These are phyloP conservation scores for Notocelia uddmanniana DNA, from an alignment of 2,888 invertebrate genomes.

Conservation along the genomic window DNA sequence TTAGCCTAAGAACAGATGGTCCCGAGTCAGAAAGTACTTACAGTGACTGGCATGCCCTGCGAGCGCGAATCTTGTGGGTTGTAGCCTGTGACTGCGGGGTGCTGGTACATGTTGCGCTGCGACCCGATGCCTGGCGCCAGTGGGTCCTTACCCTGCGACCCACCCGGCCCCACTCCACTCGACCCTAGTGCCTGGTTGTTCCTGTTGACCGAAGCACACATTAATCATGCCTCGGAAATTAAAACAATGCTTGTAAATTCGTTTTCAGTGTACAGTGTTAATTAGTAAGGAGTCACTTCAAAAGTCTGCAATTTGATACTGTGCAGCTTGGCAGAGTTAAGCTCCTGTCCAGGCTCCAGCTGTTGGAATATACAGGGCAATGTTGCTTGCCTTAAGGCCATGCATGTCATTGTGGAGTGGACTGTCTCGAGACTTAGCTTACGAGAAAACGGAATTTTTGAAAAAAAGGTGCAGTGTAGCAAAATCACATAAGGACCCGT, in stretches of 20 bases:
- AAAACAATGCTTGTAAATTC: neutral
- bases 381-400: conserved; percentile 7
- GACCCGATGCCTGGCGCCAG: conserved; percentile 74
- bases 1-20: too few relatives aligned
- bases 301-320: conserved; percentile 4
- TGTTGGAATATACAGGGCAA: neutral
- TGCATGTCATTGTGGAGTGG: neutral
- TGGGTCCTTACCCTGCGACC: conserved; percentile 79
- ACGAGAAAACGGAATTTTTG: neutral
- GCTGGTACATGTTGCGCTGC: conserved; percentile 76
- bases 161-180: conserved; percentile 69
- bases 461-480: conserved; percentile 46
- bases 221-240: neutral
- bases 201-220: conserved; percentile 61
- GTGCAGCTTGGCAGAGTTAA: conserved; percentile 1
- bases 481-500: conserved; percentile 51
- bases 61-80: conserved; percentile 75
- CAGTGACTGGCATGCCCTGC: conserved; percentile 77
- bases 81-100: conserved; percentile 78
- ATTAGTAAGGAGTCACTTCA: neutral
- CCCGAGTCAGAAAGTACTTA: conserved; percentile 52
- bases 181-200: conserved; percentile 76
- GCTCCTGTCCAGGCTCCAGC: neutral
- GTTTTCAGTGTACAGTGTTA: neutral
- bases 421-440: neutral